Base-by-base conservation (phyloP, 2,888 invertebrate species). In the Noctuana brunneofusca region DNA sequence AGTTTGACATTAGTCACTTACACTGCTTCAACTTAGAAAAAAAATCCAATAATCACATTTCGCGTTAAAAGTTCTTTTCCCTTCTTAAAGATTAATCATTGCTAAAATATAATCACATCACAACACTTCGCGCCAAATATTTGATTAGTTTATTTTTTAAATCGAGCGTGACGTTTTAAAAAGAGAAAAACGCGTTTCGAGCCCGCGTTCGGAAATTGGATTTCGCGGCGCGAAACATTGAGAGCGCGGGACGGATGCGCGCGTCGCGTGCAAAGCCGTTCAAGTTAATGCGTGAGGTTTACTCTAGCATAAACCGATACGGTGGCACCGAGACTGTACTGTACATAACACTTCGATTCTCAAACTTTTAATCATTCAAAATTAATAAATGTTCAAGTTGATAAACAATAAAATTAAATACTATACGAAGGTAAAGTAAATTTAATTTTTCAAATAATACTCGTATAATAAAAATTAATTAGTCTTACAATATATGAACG, bases 231-330 rank as follows among this genome's bases (percentile, higher is more conserved):
- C 83, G 85, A 83, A 84, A 80, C 73, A 75, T 81, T 77, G 69
- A 77, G 62, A 78, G 79, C 85, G 86, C 83, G 81, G 78, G 58
- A 67, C 74, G 75, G 78, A 81, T 76, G 82, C 87, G 88, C 80
- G 88, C 87, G 88, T 84, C 87, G 87, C 87, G 86, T 84, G 86
- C 81, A 68, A 68, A 71, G 79, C 69, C 83, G 79, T 67, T 68
- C 76, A 75, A 79, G 83, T 79, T 74, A 85, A 84, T 88, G 87
- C 80, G 81, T 80, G 80, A 60, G 46, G 70, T 75, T 74, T 80
- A 80, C 80, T 78, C 75, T 77, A 69, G 70, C 76, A 76, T 82
- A 80, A 82, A 83, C 78, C 62, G 60, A 69, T 63, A 64, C 68
- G 63, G 68, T 65, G 68, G 63, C 69, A 68, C 68, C 67, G 50